These are phyloP conservation scores for Anseranas semipalmata DNA, from an alignment of 2,113 vertebrate species.

Conservation along the genomic window DNA sequence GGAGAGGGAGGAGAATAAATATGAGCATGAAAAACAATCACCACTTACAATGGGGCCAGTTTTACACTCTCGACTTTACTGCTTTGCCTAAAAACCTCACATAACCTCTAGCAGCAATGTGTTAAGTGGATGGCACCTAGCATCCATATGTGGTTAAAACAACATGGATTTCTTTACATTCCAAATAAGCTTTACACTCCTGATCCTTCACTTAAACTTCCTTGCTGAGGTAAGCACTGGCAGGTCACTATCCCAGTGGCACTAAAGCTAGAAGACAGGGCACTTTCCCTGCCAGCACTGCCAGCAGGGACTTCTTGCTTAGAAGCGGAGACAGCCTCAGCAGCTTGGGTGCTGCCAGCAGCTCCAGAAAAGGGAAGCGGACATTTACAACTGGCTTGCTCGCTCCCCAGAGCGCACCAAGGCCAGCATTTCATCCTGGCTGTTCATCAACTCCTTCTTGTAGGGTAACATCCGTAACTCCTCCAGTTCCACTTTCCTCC, in stretches of 20 bases:
- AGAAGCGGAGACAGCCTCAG: not conserved
- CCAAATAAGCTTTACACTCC: not conserved
- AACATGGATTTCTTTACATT: not conserved
- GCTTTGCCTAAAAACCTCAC: not conserved
- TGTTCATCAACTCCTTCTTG: not conserved
- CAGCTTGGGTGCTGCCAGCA: not conserved
- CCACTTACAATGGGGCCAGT: not conserved
- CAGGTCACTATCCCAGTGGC: not conserved
- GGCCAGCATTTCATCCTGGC: not conserved
- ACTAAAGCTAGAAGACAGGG: not conserved
- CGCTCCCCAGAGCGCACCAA: not conserved
- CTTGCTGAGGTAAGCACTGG: not conserved
- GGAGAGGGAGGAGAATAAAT: slow-evolving; percentile 37
- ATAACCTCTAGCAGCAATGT: not conserved
- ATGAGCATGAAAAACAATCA: not conserved
- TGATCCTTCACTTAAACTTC: not conserved
- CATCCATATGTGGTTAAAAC: not conserved
- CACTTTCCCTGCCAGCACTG: not conserved
- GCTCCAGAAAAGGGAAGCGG: not conserved
- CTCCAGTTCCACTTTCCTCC: not conserved
- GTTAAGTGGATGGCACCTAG: not conserved
- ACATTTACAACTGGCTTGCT: not conserved
- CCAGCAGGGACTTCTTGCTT: not conserved
- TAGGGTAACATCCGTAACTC: not conserved
- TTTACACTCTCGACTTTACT: not conserved